phyloP scores from a whole-genome alignment of 2,888 invertebrate species.

The Thymelicus lineola region DNA sequence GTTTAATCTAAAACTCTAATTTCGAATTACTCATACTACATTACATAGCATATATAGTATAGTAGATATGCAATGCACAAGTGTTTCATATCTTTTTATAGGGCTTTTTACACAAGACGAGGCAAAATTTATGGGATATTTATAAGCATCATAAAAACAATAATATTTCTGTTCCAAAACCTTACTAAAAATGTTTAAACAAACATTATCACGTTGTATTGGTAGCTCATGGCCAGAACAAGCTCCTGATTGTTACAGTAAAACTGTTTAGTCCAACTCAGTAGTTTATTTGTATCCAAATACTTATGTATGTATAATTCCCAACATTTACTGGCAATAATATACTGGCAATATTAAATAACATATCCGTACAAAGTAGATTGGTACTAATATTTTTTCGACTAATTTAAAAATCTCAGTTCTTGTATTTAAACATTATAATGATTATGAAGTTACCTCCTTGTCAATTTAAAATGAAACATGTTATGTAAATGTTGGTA shows the following conservation, averaged over 20 bases:
- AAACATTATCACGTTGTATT: neutral
- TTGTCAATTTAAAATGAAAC: slow-evolving; percentile 10
- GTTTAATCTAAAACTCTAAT: slow-evolving; percentile 15
- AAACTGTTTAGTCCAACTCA: neutral
- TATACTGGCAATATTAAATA: slow-evolving; percentile 26
- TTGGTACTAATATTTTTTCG: slow-evolving; percentile 19
- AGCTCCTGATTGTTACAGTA: neutral
- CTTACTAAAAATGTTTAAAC: neutral
- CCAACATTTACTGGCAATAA: slow-evolving; percentile 17
- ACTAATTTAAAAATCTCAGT: slow-evolving; percentile 43
- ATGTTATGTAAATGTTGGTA: slow-evolving; percentile 36
- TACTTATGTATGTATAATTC: slow-evolving; percentile 8
- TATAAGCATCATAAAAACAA: slow-evolving; percentile 3
- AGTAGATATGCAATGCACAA: slow-evolving; percentile 19
- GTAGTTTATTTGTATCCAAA: slow-evolving; percentile 3
- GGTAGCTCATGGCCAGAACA: neutral
- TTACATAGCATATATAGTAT: slow-evolving; percentile 8
- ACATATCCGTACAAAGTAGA: slow-evolving; percentile 30
- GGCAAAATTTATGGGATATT: slow-evolving; percentile 2
- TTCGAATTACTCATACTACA: slow-evolving; percentile 12
- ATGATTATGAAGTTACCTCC: slow-evolving; percentile 16
- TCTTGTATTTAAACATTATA: slow-evolving; percentile 34
- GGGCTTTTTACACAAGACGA: slow-evolving; percentile 17
- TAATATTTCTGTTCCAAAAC: neutral
- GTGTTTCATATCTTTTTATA: slow-evolving; percentile 6